Percentiles rank a stretch among this genome's conserved stretches.
Conservation (phyloP, 2,888 invertebrate genomes). For the Fabriciana adippe region DNA sequence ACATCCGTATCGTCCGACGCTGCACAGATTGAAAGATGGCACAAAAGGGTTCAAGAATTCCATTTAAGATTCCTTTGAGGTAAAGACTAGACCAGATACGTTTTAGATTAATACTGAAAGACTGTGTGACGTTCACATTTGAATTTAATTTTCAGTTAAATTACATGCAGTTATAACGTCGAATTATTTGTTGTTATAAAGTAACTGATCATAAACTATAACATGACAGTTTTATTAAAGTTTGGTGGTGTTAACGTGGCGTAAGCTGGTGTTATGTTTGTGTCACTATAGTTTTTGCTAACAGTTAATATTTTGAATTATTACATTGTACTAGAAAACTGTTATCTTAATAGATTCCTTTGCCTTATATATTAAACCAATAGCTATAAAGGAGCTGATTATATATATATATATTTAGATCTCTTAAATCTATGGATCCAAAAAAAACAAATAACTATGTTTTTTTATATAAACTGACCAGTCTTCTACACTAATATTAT, state of each 20-base stretch:
- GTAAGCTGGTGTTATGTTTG: constrained; percentile 1
- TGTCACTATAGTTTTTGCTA: constrained; percentile 1
- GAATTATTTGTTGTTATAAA: constrained; percentile 30
- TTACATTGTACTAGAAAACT: too few species aligned
- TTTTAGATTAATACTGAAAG: constrained; percentile 25
- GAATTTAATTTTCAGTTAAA: constrained; percentile 41
- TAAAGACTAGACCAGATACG: constrained; percentile 19
- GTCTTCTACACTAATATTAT: too few species aligned
- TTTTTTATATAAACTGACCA: too few species aligned
- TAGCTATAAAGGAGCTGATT: too few species aligned
- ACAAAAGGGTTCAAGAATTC: constrained; percentile 34
- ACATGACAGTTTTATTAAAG: constrained; percentile 26
- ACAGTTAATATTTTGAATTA: too few species aligned
- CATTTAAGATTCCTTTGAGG: constrained; percentile 38
- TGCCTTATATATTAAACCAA: too few species aligned
- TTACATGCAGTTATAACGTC: constrained; percentile 32
- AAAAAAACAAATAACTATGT: too few species aligned
- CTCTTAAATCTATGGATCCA: too few species aligned
- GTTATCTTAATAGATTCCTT: too few species aligned
- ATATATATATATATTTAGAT: too few species aligned
- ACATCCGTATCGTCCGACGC: neutral
- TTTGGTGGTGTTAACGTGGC: neutral
- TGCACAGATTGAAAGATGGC: constrained; percentile 14
- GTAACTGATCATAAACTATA: constrained; percentile 22
- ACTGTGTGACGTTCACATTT: constrained; percentile 38